These are phyloP conservation scores for Sycophila texana DNA, from an alignment of 2,888 invertebrate species.

Conservation along the genomic window DNA sequence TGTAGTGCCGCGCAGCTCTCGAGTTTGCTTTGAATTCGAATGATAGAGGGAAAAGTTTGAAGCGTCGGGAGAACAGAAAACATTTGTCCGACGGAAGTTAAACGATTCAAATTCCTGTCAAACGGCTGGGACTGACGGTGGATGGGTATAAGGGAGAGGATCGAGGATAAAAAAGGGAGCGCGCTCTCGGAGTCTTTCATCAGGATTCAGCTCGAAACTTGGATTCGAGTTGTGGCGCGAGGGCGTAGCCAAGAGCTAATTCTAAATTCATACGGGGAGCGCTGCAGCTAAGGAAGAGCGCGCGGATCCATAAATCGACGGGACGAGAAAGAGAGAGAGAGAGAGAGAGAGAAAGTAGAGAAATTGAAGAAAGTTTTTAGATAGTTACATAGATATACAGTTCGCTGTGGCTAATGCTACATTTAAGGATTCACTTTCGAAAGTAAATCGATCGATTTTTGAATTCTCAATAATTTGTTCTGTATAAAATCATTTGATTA, in stretches of 20 bases:
- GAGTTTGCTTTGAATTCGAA: no score
- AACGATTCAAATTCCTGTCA: slow-evolving; percentile 27
- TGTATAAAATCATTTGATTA: no score
- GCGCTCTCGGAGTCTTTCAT: slow-evolving; percentile 25
- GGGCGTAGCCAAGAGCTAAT: slow-evolving; percentile 38
- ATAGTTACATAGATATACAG: no score
- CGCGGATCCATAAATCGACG: slow-evolving; percentile 48
- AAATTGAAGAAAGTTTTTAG: slow-evolving; percentile 34
- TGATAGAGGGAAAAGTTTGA: neutral
- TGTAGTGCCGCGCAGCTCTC: no score
- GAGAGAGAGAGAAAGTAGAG: slow-evolving; percentile 18
- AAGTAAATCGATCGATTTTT: no score
- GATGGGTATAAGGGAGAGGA: neutral
- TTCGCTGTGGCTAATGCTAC: no score
- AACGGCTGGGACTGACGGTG: neutral
- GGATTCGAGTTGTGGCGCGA: slow-evolving; percentile 24
- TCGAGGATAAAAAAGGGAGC: neutral
- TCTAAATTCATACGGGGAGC: slow-evolving; percentile 50
- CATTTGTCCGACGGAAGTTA: neutral
- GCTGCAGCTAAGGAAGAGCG: slow-evolving; percentile 20
- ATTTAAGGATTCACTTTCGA: no score
- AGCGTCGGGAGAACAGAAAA: neutral
- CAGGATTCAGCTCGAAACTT: slow-evolving; percentile 41
- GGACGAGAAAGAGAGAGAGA: slow-evolving; percentile 15
- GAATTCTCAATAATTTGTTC: no score